Evolutionary conservation across 2,113 vertebrate species (phyloP).

Genomic region (Cinclus mexicanus): DNA sequence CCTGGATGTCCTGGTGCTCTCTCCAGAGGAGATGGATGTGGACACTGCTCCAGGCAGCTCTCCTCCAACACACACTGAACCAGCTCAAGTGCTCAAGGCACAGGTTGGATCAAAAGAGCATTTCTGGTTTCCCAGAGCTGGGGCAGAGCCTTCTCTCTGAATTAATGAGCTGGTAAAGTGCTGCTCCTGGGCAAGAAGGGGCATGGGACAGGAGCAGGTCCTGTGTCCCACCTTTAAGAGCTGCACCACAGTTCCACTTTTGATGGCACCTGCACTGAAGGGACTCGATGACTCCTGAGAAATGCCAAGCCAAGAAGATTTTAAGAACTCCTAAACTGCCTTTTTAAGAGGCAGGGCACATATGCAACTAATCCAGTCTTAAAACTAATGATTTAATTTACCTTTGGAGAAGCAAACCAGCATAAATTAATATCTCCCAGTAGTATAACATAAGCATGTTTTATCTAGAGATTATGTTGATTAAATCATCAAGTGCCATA

Average conservation of each 20-base stretch:
- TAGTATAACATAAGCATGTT: constrained; percentile 59
- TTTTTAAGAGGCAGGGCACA: constrained; percentile 2
- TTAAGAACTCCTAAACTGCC: background rate
- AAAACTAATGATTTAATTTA: constrained; percentile 67
- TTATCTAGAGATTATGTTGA: constrained; percentile 75
- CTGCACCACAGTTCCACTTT: background rate
- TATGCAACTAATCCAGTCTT: constrained; percentile 16
- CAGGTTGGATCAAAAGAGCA: background rate
- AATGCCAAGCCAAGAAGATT: background rate
- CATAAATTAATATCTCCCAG: constrained; percentile 74
- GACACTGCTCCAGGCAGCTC: background rate
- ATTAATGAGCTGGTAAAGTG: background rate
- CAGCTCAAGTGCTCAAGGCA: background rate
- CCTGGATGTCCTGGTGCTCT: background rate
- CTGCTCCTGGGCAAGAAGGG: background rate
- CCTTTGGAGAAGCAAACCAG: constrained; percentile 44
- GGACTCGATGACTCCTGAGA: background rate
- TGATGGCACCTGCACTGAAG: background rate
- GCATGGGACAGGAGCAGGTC: background rate
- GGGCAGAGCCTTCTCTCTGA: background rate
- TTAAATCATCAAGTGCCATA: constrained; percentile 76
- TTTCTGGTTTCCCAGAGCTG: background rate
- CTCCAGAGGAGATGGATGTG: background rate
- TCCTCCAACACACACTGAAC: rapidly evolving
- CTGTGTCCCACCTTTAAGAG: rapidly evolving